phyloP scores from a whole-genome alignment of 2,888 invertebrate species.

The Drepanosiphum platanoidis region DNA sequence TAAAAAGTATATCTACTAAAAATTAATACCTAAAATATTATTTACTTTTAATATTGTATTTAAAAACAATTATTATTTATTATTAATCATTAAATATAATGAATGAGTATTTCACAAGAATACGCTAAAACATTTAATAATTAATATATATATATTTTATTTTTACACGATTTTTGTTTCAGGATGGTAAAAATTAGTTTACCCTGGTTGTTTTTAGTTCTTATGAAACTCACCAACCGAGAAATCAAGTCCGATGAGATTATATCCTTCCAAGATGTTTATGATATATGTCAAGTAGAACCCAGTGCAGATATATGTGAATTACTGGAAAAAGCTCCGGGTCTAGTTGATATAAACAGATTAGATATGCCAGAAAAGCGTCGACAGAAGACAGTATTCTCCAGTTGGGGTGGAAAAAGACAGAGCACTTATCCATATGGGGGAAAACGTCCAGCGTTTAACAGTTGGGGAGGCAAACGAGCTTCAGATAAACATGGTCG shows the following conservation, averaged over 20 bases:
- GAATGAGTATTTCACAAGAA: not conserved
- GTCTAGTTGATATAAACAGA: not conserved
- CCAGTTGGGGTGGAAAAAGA: conserved; percentile 64
- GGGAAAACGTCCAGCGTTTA: conserved; percentile 64
- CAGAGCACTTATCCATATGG: conserved; percentile 59
- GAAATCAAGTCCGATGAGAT: conserved; percentile 52
- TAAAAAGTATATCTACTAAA: too few relatives aligned
- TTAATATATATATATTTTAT: too few relatives aligned
- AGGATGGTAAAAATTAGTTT: conserved; percentile 58
- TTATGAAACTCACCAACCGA: conserved; percentile 51
- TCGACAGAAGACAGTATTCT: conserved; percentile 62
- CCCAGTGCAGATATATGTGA: conserved; percentile 46
- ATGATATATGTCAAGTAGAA: conserved; percentile 51
- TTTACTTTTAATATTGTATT: too few relatives aligned
- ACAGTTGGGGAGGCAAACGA: conserved; percentile 65
- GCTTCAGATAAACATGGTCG: conserved; percentile 51
- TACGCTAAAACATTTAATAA: not conserved
- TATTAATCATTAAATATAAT: too few relatives aligned
- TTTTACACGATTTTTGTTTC: conserved; percentile 12
- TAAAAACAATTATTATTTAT: too few relatives aligned
- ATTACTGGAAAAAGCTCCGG: conserved; percentile 27
- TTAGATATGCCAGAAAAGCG: conserved; percentile 53
- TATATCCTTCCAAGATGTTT: conserved; percentile 37
- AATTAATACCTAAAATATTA: too few relatives aligned
- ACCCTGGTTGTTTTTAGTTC: conserved; percentile 48